Percentiles rank a stretch among this genome's conserved stretches.
Evolutionary conservation across 2,888 invertebrate genomes (phyloP).

Genomic region (Eurois occulta): DNA sequence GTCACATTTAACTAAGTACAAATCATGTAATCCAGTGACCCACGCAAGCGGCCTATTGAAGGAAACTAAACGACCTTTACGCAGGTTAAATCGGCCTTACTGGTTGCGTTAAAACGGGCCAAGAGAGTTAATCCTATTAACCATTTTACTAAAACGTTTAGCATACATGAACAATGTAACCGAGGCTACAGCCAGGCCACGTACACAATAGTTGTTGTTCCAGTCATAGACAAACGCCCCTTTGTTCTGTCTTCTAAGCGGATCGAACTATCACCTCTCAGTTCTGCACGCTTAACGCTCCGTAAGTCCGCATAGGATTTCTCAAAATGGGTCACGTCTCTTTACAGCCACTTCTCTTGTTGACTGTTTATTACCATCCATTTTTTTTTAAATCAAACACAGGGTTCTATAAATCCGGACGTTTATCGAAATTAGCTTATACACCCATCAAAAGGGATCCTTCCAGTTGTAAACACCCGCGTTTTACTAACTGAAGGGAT

Average conservation of each 20-base stretch:
- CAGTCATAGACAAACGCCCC: constrained; percentile 46
- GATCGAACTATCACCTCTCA: constrained; percentile 57
- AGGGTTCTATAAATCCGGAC: neutral
- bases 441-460: constrained; percentile 20
- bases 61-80: constrained; percentile 43
- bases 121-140: constrained; percentile 44
- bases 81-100: constrained; percentile 23
- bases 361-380: constrained; percentile 1
- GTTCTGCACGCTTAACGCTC: constrained; percentile 9
- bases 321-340: constrained; percentile 40
- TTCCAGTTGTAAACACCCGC: constrained; percentile 32
- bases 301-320: constrained; percentile 30
- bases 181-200: constrained; percentile 16
- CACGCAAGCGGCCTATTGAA: constrained; percentile 14
- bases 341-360: neutral
- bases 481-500: constrained; percentile 34
- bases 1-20: constrained; percentile 1
- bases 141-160: constrained; percentile 51
- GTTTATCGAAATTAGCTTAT: constrained; percentile 29
- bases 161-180: constrained; percentile 51
- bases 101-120: constrained; percentile 19
- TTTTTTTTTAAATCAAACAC: neutral
- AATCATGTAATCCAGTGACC: constrained; percentile 23
- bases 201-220: constrained; percentile 48
- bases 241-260: constrained; percentile 52